phyloP scores from a whole-genome alignment of 2,797 vertebrate species.

The Anableps anableps region DNA sequence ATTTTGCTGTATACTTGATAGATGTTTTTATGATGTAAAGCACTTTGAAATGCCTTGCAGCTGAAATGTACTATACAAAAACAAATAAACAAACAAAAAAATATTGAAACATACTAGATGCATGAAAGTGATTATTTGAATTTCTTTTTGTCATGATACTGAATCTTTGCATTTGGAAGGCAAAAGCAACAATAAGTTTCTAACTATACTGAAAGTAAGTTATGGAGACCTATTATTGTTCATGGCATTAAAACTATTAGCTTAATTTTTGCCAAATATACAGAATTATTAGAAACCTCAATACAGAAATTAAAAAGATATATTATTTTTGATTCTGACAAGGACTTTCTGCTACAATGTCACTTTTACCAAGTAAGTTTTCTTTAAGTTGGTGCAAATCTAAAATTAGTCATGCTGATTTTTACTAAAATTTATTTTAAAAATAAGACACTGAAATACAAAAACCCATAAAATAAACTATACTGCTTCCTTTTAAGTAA shows the following conservation, averaged over 20 bases:
- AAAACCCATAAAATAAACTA: background rate
- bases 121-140: background rate
- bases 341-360: background rate
- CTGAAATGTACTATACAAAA: too few species aligned
- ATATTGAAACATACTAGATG: background rate
- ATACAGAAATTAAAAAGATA: background rate
- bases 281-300: background rate
- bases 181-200: background rate
- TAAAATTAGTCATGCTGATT: background rate
- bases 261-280: background rate
- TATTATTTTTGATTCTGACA: background rate
- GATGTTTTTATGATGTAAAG: too few species aligned
- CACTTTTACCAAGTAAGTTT: background rate
- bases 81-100: too few species aligned
- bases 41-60: too few species aligned
- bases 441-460: background rate
- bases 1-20: too few species aligned
- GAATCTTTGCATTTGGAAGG: background rate
- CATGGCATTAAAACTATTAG: background rate
- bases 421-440: background rate
- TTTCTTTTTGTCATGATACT: background rate
- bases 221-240: background rate
- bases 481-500: background rate
- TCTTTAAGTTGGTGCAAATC: background rate
- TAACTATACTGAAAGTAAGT: background rate